phyloP scores from a whole-genome alignment of 30 jellyfish, hydroid and myxozoan species.

The Nemopilema nomurai region DNA sequence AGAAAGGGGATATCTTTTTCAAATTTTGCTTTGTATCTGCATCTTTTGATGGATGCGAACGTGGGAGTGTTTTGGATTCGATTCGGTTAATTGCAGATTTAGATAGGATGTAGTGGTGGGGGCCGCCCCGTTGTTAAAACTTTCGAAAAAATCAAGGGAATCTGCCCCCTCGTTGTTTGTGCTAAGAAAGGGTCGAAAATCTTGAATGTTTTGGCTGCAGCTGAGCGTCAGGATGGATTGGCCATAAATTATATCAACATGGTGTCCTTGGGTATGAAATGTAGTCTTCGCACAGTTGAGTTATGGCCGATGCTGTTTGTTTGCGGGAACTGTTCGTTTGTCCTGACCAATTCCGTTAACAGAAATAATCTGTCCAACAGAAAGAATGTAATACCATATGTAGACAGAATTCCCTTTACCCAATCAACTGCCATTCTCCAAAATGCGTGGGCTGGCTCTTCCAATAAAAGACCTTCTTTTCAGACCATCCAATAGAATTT shows the following conservation, averaged over 20 bases:
- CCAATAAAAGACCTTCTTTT: not conserved
- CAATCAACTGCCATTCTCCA: not conserved
- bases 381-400: not conserved
- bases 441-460: not conserved
- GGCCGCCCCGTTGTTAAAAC: too few species aligned
- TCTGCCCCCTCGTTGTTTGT: too few species aligned
- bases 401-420: not conserved
- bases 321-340: not conserved
- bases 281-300: not conserved
- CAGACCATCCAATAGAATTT: not conserved
- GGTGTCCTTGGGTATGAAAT: not conserved
- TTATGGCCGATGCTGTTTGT: not conserved
- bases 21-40: not conserved
- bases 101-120: not conserved
- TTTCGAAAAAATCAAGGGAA: not conserved
- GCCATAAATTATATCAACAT: not conserved
- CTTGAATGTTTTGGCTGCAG: not conserved
- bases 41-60: not conserved
- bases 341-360: not conserved
- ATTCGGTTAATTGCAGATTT: not conserved
- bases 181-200: too few species aligned
- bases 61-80: not conserved
- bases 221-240: not conserved
- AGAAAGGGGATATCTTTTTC: not conserved
- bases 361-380: not conserved